Base-by-base conservation (phyloP, 2,113 vertebrate genomes). In the Brachyhypopomus occidentalis region DNA sequence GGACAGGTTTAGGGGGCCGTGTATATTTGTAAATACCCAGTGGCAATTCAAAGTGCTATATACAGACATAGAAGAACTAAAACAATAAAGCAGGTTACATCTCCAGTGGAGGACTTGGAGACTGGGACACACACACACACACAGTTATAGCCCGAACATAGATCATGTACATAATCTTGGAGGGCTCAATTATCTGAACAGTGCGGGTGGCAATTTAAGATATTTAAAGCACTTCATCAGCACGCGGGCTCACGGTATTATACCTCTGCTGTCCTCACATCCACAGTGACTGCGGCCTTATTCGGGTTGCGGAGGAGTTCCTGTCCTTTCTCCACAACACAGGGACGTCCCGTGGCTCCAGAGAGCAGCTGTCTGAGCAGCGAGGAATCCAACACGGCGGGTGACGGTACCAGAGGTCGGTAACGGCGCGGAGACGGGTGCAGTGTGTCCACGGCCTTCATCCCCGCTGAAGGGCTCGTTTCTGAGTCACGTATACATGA, bases 261-360 rank as follows among this genome's bases (percentile, higher is more conserved):
- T 89, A 94, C 97, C 96, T 97, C 92, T 77, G 90, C 90, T 52
- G 94, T 97, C 88, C 84, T 90, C 82, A 82, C 76, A 16, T 95
- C 89, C 71, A 97, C 90, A 0, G 94, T 95, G 58, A 98, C 92
- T 77, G 95, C 22, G 0, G 92, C 95, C 90, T 94, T 95, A 90
- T 94, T 95, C 14, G 95, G 95, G 82, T 90, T 94, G 41, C 87
- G 86, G 30, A 89, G 86, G 52, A 80, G 48, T 23, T 74, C 1
- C 4, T 55, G 30, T 5, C 41, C 60, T 0, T 34, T 72, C 9
- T 72, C 76, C 0, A 20, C 72, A 55, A 5, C 1, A 5, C n/a
- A 88, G 79, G 0, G 88, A 83, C 17, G 89, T 81, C 2, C 85
- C 77, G 11, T 92, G n/a, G 88, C 79, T 27, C 88, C 90, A 1